A percentile compares a stretch with the other conserved stretches of the same genome.
phyloP scores from a whole-genome alignment of 2,113 vertebrate genomes.

The Dendropsophus ebraccatus region DNA sequence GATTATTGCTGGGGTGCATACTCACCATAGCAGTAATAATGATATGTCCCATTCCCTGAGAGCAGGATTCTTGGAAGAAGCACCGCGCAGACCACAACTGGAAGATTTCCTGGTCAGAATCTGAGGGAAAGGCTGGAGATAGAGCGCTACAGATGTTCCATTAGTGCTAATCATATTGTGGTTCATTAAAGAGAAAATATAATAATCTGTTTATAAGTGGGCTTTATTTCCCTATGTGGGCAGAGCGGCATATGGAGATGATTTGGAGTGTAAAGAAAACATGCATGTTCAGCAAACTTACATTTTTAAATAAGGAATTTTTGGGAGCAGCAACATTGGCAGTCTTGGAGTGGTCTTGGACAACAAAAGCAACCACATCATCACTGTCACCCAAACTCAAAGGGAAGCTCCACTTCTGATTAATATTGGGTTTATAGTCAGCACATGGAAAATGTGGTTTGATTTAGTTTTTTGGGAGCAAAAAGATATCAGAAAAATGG shows the following conservation, averaged over 20 bases:
- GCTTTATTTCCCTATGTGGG: slow-evolving; percentile 19
- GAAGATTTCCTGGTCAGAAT: background rate
- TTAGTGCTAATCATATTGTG: slow-evolving; percentile 36
- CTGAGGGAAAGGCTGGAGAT: background rate
- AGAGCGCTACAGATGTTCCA: background rate
- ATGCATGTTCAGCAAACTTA: slow-evolving; percentile 15
- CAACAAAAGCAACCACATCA: background rate
- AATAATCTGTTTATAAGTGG: slow-evolving; percentile 43
- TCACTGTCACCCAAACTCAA: background rate
- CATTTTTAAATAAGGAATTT: background rate
- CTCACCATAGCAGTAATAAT: slow-evolving; percentile 11
- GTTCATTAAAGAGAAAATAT: slow-evolving; percentile 33
- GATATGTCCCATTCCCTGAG: slow-evolving; percentile 12
- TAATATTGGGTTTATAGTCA: too few relatives aligned
- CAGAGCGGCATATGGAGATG: slow-evolving; percentile 24
- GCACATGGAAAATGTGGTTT: too few relatives aligned
- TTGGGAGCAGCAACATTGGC: background rate
- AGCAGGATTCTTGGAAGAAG: slow-evolving; percentile 12
- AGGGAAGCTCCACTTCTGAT: background rate
- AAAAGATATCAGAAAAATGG: too few relatives aligned
- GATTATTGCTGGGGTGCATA: slow-evolving; percentile 1
- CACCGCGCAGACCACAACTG: slow-evolving; percentile 3
- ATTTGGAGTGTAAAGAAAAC: background rate
- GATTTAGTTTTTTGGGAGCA: too few relatives aligned
- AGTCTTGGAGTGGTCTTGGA: background rate